Percentiles rank a stretch among this genome's conserved stretches.
Conservation (phyloP, 2,797 vertebrate species). For the Neosilurus hyrtlii region DNA sequence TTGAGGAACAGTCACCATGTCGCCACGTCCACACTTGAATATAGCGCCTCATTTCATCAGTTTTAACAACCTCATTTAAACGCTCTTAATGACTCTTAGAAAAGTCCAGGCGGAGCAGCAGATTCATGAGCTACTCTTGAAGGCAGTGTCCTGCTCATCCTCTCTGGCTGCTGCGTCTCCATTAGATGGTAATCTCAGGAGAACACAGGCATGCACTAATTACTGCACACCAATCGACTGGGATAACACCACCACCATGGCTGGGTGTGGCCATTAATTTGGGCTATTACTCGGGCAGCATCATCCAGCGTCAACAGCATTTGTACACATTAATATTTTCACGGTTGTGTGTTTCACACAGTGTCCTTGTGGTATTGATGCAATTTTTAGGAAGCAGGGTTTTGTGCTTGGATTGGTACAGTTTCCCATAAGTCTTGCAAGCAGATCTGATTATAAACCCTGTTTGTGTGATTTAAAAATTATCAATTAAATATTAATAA, state of each 20-base stretch:
- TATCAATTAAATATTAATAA: neutral
- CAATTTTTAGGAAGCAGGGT: constrained; percentile 5
- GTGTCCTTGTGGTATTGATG: constrained; percentile 6
- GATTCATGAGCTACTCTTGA: constrained; percentile 66
- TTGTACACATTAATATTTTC: constrained; percentile 1
- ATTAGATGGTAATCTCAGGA: constrained; percentile 61
- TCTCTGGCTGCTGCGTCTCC: constrained; percentile 63
- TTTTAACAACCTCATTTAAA: constrained; percentile 76
- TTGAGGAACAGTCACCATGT: constrained; percentile 56
- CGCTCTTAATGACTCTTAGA: constrained; percentile 75
- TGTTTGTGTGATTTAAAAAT: neutral
- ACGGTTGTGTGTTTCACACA: constrained; percentile 6
- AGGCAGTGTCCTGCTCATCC: constrained; percentile 63
- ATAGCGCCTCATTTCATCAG: constrained; percentile 73
- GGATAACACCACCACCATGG: constrained; percentile 34
- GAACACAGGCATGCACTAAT: constrained; percentile 62
- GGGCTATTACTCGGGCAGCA: neutral
- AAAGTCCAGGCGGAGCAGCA: constrained; percentile 68
- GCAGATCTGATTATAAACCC: neutral
- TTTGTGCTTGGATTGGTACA: neutral
- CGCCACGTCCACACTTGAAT: constrained; percentile 62
- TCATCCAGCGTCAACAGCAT: constrained; percentile 3
- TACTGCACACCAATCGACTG: constrained; percentile 53
- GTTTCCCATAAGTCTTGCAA: neutral
- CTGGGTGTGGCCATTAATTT: constrained; percentile 21